Evolutionary conservation across 2,888 invertebrate genomes (phyloP).

Genomic region (Drosophila koepferae): DNA sequence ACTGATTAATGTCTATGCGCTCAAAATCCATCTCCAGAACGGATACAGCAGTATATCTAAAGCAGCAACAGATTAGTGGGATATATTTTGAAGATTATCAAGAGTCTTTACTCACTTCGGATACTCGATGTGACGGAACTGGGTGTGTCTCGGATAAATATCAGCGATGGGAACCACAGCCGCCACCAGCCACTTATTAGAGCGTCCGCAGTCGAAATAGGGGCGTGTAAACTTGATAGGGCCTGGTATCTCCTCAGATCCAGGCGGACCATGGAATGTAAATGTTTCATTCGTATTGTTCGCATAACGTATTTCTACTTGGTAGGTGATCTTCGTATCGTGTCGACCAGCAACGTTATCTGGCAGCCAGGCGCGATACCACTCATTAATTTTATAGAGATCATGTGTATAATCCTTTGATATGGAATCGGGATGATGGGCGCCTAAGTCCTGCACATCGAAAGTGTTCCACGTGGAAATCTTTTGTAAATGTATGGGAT

Average conservation of each 20-base stretch:
- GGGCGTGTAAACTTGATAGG: slow-evolving; percentile 97
- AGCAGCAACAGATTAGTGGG: background rate
- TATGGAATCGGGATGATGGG: slow-evolving; percentile 91
- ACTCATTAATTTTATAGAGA: slow-evolving; percentile 96
- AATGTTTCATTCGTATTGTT: slow-evolving; percentile 98
- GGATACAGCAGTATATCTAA: slow-evolving; percentile 93
- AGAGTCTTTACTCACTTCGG: slow-evolving; percentile 89
- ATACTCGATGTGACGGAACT: slow-evolving; percentile 96
- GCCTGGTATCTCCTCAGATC: slow-evolving; percentile 95
- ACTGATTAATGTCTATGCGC: slow-evolving; percentile 98
- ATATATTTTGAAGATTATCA: fast-evolving
- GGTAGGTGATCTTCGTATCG: slow-evolving; percentile 96
- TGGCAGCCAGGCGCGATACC: slow-evolving; percentile 96
- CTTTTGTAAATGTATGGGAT: slow-evolving; percentile 97
- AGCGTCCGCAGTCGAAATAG: slow-evolving; percentile 97
- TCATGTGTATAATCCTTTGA: slow-evolving; percentile 96
- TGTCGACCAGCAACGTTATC: slow-evolving; percentile 93
- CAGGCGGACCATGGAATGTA: slow-evolving; percentile 97
- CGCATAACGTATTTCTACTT: slow-evolving; percentile 96
- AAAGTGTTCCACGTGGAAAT: slow-evolving; percentile 98
- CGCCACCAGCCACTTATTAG: slow-evolving; percentile 97
- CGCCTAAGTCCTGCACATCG: slow-evolving; percentile 93
- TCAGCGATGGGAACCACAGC: slow-evolving; percentile 98
- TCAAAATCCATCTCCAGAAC: slow-evolving; percentile 98
- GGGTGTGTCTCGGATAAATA: slow-evolving; percentile 96